phyloP scores from a whole-genome alignment of 2,797 vertebrate genomes.

The Oophaga sylvatica region DNA sequence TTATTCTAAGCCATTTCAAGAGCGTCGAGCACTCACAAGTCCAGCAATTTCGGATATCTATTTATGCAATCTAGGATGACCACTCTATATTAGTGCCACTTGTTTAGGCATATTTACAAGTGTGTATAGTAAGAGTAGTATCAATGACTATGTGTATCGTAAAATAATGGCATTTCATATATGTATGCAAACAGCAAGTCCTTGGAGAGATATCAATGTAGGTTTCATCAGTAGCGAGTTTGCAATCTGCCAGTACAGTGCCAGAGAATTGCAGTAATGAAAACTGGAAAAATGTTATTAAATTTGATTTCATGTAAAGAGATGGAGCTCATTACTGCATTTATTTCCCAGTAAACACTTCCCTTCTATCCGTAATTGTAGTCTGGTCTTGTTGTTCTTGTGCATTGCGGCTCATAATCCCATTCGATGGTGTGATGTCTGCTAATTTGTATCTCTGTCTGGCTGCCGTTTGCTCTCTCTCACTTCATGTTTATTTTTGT shows the following conservation, averaged over 20 bases:
- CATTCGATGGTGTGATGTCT: constrained; percentile 21
- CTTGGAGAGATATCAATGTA: neutral
- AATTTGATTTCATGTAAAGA: constrained; percentile 30
- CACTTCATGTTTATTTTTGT: constrained; percentile 16
- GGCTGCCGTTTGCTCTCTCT: neutral
- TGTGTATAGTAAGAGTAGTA: neutral
- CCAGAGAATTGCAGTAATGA: constrained; percentile 6
- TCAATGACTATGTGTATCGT: neutral
- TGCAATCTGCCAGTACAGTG: neutral
- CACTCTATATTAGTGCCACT: neutral
- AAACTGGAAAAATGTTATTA: constrained; percentile 31
- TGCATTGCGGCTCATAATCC: constrained; percentile 4
- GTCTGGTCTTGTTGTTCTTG: constrained; percentile 22
- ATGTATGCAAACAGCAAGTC: neutral
- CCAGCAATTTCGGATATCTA: neutral
- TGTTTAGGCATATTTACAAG: neutral
- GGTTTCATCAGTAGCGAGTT: neutral
- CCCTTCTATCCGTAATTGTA: neutral
- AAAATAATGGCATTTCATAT: neutral
- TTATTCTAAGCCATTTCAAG: neutral
- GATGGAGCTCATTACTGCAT: constrained; percentile 24
- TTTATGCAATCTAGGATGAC: neutral
- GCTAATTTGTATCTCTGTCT: constrained; percentile 16
- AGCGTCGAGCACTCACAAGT: neutral
- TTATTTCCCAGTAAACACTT: constrained; percentile 20